Evolutionary conservation across 1,140 invertebrate genomes (phyloP).

Genomic region (Homalodisca vitripennis): DNA sequence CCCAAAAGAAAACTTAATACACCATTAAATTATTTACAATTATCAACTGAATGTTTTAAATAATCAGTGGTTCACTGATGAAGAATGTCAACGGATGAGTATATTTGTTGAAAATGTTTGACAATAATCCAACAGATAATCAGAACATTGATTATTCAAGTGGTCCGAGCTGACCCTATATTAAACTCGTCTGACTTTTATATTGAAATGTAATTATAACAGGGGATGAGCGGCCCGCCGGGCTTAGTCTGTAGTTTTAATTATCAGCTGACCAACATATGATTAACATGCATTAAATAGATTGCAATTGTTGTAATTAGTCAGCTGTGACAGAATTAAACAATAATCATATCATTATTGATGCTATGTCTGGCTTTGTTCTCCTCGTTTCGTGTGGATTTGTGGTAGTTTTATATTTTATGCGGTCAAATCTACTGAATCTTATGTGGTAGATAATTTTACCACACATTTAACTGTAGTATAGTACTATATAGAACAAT

Average conservation of each 20-base stretch:
- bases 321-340: slow-evolving; percentile 20
- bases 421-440: no score
- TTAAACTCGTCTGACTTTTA: slow-evolving; percentile 14
- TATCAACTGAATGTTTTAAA: slow-evolving; percentile 1
- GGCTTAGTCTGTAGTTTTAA: slow-evolving; percentile 10
- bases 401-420: no score
- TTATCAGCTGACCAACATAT: slow-evolving; percentile 14
- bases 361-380: no score
- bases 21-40: not conserved
- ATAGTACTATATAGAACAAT: no score
- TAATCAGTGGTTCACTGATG: not conserved
- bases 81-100: slow-evolving; percentile 1
- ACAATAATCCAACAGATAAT: not conserved
- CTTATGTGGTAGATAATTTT: no score
- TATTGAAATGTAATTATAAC: slow-evolving; percentile 23
- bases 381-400: no score
- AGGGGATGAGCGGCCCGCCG: not conserved
- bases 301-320: slow-evolving; percentile 23
- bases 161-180: not conserved
- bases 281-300: slow-evolving; percentile 26
- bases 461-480: no score
- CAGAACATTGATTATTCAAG: slow-evolving; percentile 9
- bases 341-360: slow-evolving; percentile 20
- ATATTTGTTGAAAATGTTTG: no score
- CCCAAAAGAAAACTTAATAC: not conserved